A percentile compares a stretch with the other conserved stretches of the same genome.
Evolutionary conservation across 2,797 vertebrate species (phyloP).

Genomic region (Peromyscus nudipes): DNA sequence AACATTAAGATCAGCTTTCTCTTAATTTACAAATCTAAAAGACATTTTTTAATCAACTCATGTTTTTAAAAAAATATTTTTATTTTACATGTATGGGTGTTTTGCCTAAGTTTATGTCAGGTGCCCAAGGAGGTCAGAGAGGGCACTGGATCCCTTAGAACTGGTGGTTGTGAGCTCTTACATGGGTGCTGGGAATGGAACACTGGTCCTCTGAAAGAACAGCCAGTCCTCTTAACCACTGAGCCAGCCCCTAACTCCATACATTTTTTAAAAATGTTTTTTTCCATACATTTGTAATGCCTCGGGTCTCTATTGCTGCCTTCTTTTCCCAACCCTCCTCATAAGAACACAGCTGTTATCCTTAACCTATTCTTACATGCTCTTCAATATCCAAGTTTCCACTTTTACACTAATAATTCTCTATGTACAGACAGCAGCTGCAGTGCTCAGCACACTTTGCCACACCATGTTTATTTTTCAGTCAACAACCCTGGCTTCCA

Average conservation of each 20-base stretch:
- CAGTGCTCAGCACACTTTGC: background rate
- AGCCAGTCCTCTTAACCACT: background rate
- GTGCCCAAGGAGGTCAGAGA: background rate
- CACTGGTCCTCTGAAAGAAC: background rate
- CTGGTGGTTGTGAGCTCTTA: background rate
- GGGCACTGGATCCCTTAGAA: background rate
- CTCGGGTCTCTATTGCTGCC: constrained; percentile 4
- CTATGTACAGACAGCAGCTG: background rate
- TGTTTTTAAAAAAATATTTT: background rate
- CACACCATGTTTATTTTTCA: background rate
- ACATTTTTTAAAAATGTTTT: background rate
- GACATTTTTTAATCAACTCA: constrained; percentile 40
- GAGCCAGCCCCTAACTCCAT: background rate
- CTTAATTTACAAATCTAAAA: constrained; percentile 48
- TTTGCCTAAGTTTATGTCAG: background rate
- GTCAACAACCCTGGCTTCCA: background rate
- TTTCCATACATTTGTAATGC: constrained; percentile 9
- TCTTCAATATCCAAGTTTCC: constrained; percentile 38
- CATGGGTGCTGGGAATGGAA: background rate
- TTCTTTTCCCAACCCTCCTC: background rate
- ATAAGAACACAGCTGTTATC: background rate
- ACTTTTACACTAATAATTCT: background rate
- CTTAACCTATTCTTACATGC: background rate
- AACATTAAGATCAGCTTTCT: constrained; percentile 59
- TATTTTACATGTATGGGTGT: background rate